phyloP scores from a whole-genome alignment of 2,797 vertebrate species.

The Myotis vivesi region DNA sequence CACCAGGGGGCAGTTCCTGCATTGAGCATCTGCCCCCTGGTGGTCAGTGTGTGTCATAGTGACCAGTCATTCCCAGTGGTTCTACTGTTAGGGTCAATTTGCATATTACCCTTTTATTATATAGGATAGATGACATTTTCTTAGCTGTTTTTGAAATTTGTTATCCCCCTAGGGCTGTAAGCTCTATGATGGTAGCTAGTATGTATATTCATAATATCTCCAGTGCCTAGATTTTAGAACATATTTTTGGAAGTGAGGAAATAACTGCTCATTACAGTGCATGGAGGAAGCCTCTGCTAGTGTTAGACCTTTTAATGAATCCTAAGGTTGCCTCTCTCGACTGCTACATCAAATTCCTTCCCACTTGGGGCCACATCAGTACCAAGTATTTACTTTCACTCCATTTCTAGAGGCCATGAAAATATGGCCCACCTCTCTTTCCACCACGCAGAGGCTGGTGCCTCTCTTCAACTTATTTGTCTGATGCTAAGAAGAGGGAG shows the following conservation, averaged over 20 bases:
- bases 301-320: neutral
- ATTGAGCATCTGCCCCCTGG: too few relatives aligned
- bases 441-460: neutral
- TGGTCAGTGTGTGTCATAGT: too few relatives aligned
- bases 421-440: neutral
- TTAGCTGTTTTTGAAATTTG: neutral
- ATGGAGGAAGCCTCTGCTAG: neutral
- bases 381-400: neutral
- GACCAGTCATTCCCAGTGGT: too few relatives aligned
- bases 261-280: neutral
- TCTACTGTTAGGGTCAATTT: too few relatives aligned
- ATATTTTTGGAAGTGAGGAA: neutral
- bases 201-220: constrained; percentile 1
- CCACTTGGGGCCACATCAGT: neutral
- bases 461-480: neutral
- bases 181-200: neutral
- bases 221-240: neutral
- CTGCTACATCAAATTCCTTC: neutral
- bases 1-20: too few relatives aligned
- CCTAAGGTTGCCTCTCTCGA: neutral
- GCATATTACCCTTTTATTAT: too few relatives aligned
- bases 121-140: neutral
- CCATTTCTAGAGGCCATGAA: neutral
- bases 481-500: neutral
- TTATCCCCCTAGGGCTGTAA: neutral